These are phyloP conservation scores for Phyllostomus discolor DNA, from an alignment of 2,113 vertebrate species.

Conservation along the genomic window DNA sequence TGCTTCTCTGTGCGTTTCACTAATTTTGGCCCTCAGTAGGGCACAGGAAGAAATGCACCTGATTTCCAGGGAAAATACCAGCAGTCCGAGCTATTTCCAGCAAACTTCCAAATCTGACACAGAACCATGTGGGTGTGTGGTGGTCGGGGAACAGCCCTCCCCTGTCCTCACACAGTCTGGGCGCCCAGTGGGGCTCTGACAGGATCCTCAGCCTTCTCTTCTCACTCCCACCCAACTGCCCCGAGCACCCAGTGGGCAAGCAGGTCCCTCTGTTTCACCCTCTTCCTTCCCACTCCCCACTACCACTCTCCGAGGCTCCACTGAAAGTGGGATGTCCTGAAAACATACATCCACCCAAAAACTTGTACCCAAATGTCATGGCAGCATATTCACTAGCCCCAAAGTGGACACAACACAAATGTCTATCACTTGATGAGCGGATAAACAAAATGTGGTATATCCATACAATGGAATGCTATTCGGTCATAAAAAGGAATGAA, in stretches of 20 bases:
- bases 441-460: neutral
- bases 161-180: neutral
- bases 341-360: neutral
- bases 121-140: accelerated
- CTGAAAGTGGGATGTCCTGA: neutral
- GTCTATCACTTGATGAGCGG: neutral
- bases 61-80: conserved; percentile 47
- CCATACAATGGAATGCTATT: neutral
- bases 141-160: neutral
- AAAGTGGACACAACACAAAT: neutral
- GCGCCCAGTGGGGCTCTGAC: neutral
- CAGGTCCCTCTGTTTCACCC: neutral
- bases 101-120: neutral
- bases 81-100: conserved; percentile 1
- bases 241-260: neutral
- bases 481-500: neutral
- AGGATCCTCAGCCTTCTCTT: neutral
- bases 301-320: neutral
- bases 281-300: neutral
- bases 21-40: conserved; percentile 1
- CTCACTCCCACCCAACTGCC: neutral
- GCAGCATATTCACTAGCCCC: neutral
- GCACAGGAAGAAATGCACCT: neutral
- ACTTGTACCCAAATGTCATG: neutral
- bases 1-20: neutral